Conservation (phyloP, 1,140 invertebrate genomes). For the Drosophila prosaltans region DNA sequence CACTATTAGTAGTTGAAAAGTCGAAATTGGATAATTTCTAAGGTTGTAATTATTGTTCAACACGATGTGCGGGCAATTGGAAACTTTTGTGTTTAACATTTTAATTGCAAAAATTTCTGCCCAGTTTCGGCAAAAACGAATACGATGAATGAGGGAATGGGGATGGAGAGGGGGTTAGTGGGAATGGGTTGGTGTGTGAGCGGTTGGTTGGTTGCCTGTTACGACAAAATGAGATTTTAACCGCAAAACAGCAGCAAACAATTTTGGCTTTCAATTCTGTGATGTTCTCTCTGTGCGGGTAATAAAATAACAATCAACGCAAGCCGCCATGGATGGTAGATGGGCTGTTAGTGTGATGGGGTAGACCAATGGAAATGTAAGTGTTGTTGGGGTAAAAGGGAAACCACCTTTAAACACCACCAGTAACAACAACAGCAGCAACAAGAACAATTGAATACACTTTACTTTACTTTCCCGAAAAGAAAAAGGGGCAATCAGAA, state of each 20-base stretch:
- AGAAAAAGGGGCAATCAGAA: slow-evolving; percentile 4
- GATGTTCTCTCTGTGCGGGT: slow-evolving; percentile 61
- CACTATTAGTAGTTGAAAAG: not conserved
- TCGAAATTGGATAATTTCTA: slow-evolving; percentile 18
- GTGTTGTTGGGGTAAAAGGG: no score
- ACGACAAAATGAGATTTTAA: slow-evolving; percentile 72
- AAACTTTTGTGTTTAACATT: slow-evolving; percentile 42
- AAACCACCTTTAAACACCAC: slow-evolving; percentile 9
- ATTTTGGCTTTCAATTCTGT: slow-evolving; percentile 67
- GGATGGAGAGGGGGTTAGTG: not conserved
- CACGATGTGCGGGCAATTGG: slow-evolving; percentile 23
- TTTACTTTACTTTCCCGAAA: not conserved
- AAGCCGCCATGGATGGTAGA: slow-evolving; percentile 54
- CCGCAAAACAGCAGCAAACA: slow-evolving; percentile 73
- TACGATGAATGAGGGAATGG: not conserved
- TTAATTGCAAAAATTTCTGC: slow-evolving; percentile 53
- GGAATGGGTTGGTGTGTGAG: not conserved
- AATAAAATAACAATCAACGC: slow-evolving; percentile 79
- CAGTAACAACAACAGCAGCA: not conserved
- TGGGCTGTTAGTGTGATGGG: not conserved
- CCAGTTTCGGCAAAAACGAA: slow-evolving; percentile 19
- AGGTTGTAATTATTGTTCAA: slow-evolving; percentile 38
- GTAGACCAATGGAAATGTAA: not conserved
- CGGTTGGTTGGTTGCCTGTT: not conserved
- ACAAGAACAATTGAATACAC: slow-evolving; percentile 5